A percentile compares a stretch with the other conserved stretches of the same genome.
Evolutionary conservation across 2,797 vertebrate species (phyloP).

Genomic region (Sarcoramphus papa): DNA sequence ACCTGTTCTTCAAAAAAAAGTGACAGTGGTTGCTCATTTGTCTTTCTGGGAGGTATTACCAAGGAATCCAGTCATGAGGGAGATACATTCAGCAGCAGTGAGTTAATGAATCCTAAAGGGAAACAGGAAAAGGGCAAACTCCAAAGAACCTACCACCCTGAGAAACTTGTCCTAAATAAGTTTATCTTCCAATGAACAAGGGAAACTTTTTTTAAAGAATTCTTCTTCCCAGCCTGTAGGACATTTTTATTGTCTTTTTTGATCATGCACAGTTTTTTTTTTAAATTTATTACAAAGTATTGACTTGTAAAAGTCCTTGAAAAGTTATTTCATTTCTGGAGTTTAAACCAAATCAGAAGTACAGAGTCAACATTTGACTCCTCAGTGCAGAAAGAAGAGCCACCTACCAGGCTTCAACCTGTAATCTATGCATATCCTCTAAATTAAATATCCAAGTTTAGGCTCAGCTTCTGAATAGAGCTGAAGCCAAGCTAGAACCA

Average conservation of each 20-base stretch:
- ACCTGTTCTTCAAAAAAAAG: neutral
- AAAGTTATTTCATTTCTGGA: neutral
- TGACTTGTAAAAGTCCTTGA: neutral
- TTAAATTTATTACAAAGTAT: neutral
- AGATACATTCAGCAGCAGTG: neutral
- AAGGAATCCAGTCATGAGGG: neutral
- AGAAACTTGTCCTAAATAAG: neutral
- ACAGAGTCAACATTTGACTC: neutral
- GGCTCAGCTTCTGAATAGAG: neutral
- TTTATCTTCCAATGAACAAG: neutral
- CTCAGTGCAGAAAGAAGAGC: neutral
- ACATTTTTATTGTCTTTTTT: neutral
- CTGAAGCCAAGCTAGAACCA: neutral
- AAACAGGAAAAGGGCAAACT: neutral
- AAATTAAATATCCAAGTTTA: neutral
- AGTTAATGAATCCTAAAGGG: slow-evolving; percentile 9
- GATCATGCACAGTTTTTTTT: neutral
- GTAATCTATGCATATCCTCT: neutral
- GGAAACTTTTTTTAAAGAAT: neutral
- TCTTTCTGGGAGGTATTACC: neutral
- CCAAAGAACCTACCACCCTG: neutral
- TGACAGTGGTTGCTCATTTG: neutral
- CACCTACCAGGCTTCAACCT: neutral
- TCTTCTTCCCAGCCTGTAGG: neutral
- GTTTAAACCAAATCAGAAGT: neutral